phyloP scores from a whole-genome alignment of 2,113 vertebrate genomes.

The Microtus richardsoni region DNA sequence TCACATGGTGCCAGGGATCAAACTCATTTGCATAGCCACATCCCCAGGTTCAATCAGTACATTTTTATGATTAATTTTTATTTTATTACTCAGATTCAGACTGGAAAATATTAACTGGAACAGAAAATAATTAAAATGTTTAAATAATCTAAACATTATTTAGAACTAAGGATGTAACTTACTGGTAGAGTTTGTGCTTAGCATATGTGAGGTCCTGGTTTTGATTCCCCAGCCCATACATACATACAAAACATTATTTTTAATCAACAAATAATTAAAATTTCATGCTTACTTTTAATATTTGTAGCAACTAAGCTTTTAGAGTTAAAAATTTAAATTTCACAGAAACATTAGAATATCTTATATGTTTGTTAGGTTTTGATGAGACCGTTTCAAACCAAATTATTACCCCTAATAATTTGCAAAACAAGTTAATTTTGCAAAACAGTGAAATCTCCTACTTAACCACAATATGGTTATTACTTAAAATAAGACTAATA shows the following conservation, averaged over 20 bases:
- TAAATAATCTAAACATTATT: slow-evolving; percentile 5
- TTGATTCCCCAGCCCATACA: not conserved
- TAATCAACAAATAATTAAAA: slow-evolving; percentile 16
- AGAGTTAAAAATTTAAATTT: slow-evolving; percentile 49
- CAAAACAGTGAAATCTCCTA: not conserved
- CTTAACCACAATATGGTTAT: slow-evolving; percentile 23
- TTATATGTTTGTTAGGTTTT: slow-evolving; percentile 35
- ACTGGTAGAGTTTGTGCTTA: not conserved
- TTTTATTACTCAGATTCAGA: slow-evolving; percentile 15
- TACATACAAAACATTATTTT: slow-evolving; percentile 19
- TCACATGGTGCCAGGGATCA: not conserved
- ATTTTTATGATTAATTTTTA: slow-evolving; percentile 53
- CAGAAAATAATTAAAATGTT: slow-evolving; percentile 45
- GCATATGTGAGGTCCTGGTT: not conserved
- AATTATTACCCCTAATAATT: slow-evolving; percentile 32
- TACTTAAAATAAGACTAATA: slow-evolving; percentile 42
- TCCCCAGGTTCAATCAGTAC: not conserved
- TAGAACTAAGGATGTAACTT: not conserved
- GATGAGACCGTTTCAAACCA: slow-evolving; percentile 35
- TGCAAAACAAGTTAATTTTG: slow-evolving; percentile 27
- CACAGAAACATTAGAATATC: not conserved
- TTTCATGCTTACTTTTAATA: slow-evolving; percentile 18
- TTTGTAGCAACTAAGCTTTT: slow-evolving; percentile 23
- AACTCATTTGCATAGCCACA: not conserved
- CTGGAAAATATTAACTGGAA: slow-evolving; percentile 17